Evolutionary conservation across 2,888 invertebrate genomes (phyloP).

Genomic region (Cerceris rybyensis): DNA sequence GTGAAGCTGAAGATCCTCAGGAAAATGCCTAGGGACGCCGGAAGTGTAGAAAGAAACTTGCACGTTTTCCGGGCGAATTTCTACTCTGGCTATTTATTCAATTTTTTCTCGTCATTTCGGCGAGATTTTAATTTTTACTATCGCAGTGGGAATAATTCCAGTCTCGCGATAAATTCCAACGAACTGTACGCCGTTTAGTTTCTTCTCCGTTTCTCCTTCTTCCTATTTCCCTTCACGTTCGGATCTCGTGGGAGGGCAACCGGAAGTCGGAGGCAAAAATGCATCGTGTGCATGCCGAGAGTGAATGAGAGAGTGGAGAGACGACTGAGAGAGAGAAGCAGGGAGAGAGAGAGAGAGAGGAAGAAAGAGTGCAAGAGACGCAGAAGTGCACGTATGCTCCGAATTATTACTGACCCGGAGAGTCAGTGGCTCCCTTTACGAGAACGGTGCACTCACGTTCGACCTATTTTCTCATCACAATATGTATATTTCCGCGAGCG

Average conservation of each 20-base stretch:
- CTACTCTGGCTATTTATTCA: slow-evolving; percentile 35
- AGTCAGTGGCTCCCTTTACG: slow-evolving; percentile 33
- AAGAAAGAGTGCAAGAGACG: slow-evolving; percentile 10
- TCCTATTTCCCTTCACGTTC: neutral
- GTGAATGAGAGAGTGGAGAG: too few relatives aligned
- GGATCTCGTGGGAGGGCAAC: slow-evolving; percentile 24
- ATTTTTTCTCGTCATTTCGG: slow-evolving; percentile 23
- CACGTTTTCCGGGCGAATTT: slow-evolving; percentile 2
- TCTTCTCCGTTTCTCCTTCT: neutral
- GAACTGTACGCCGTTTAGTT: slow-evolving; percentile 35
- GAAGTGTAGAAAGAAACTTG: too few relatives aligned
- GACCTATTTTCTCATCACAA: slow-evolving; percentile 49
- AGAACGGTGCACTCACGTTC: slow-evolving; percentile 48
- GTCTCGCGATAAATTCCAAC: slow-evolving; percentile 16
- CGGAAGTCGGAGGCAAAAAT: slow-evolving; percentile 59
- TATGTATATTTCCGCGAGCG: slow-evolving; percentile 17
- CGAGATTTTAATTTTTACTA: slow-evolving; percentile 37
- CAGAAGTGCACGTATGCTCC: slow-evolving; percentile 41
- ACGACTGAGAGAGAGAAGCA: too few relatives aligned
- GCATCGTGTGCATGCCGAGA: slow-evolving; percentile 47
- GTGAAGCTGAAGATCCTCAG: slow-evolving; percentile 26
- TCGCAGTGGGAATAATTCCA: slow-evolving; percentile 27
- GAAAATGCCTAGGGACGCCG: too few relatives aligned
- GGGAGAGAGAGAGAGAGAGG: too few relatives aligned
- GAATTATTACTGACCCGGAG: slow-evolving; percentile 52